A percentile compares a stretch with the other conserved stretches of the same genome.
These are phyloP conservation scores for Octopus sinensis DNA, from an alignment of 1,140 invertebrate genomes.

Conservation along the genomic window DNA sequence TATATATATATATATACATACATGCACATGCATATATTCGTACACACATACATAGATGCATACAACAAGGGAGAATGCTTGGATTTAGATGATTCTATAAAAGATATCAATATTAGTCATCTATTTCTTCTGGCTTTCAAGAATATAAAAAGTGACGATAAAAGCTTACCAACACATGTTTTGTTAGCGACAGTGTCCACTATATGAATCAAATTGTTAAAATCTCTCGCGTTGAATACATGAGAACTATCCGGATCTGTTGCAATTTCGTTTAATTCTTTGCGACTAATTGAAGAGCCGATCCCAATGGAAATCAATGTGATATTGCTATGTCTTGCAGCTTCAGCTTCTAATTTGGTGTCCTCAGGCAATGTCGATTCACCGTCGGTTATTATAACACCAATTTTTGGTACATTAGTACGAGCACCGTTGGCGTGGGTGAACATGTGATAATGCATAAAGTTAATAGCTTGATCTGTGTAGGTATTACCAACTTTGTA, in stretches of 20 bases:
- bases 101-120: no score
- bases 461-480: conserved; percentile 37
- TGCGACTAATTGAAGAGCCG: conserved; percentile 34
- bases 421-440: conserved; percentile 31
- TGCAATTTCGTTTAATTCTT: conserved; percentile 40
- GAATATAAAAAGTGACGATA: no score
- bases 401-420: conserved; percentile 43
- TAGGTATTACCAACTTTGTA: conserved; percentile 36
- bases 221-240: conserved; percentile 45
- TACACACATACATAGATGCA: no score
- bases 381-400: conserved; percentile 44
- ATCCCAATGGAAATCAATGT: conserved; percentile 45
- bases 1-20: no score
- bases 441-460: conserved; percentile 34
- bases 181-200: no score
- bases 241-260: conserved; percentile 39
- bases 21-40: no score
- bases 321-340: conserved; percentile 36
- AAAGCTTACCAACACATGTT: no score
- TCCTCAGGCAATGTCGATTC: conserved; percentile 31
- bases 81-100: no score
- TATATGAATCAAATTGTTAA: conserved; percentile 35
- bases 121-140: no score
- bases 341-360: conserved; percentile 31
- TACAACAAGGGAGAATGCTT: no score